Evolutionary conservation across 2,888 invertebrate species (phyloP), one percentile per base, ranked within the genome.

Genomic region (Brachypalpus laphriformis): DNA sequence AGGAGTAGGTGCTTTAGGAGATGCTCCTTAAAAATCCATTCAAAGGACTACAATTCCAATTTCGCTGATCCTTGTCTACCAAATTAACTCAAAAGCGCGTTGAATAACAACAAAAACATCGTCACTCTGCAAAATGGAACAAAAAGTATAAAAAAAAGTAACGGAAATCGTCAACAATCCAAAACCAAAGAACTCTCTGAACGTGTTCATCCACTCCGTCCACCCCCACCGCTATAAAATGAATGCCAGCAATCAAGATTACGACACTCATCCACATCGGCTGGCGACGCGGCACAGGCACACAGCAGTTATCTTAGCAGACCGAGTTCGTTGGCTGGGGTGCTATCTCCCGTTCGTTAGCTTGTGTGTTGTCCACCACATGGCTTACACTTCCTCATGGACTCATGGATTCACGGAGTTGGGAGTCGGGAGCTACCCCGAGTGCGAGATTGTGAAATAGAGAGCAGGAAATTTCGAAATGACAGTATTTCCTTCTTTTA

Each of bases 221-320:
- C 71, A 25, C 59, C 65, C 25, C 70, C 74, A 54, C 63, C 65
- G 71, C 54, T 76, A 75, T 85, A 80, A 85, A 85, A 85, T 71
- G 75, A 81, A 85, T 85, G 80, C 75, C 81, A 76, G 71, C 81
- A 76, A 85, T 85, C 85, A 85, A 85, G 85, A 85, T 85, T 85
- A 85, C 85, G 81, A 81, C 75, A 76, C 70, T 81, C 81, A 76
- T 76, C 80, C 75, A 47, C 81, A 70, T 54, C 40, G 54, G 49
- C 71, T 49, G 49, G 11, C 72, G 61, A 9, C 25, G 25, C 2
- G 31, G 31, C 63, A 37, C n/a, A 40, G 11, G 31, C 42, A 31
- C 51, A 31, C 42, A 37, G 22, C 37, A 40, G 65, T 57, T 57
- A 65, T 66, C 66, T 57, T 57, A 54, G 20, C 28, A 42, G 3